These are phyloP conservation scores for Ceraclea dissimilis DNA, from an alignment of 2,888 invertebrate genomes.

Conservation along the genomic window DNA sequence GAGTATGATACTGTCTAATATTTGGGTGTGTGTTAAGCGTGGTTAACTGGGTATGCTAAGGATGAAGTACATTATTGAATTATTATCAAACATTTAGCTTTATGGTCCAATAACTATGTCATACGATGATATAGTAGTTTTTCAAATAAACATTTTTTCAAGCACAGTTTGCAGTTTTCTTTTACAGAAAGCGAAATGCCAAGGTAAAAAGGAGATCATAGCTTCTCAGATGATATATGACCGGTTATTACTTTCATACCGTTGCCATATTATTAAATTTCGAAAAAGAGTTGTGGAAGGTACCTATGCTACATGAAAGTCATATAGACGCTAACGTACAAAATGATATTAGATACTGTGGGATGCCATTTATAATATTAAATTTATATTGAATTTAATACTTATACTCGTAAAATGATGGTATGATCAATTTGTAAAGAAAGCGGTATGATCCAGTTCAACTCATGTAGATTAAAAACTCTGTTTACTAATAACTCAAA, in stretches of 20 bases:
- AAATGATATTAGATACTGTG: not conserved
- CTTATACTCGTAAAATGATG: too few relatives aligned
- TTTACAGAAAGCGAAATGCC: not conserved
- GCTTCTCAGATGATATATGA: constrained; percentile 23
- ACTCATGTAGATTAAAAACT: too few relatives aligned
- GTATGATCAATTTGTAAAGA: too few relatives aligned
- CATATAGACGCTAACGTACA: too few relatives aligned
- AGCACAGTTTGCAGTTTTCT: constrained; percentile 24
- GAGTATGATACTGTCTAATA: too few relatives aligned
- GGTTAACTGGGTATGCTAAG: too few relatives aligned
- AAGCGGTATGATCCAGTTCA: too few relatives aligned
- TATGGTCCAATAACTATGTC: constrained; percentile 12
- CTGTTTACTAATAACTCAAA: too few relatives aligned
- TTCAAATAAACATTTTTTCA: constrained; percentile 25
- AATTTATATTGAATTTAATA: not conserved
- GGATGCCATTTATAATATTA: not conserved
- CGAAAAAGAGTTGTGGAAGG: not conserved
- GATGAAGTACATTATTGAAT: not conserved
- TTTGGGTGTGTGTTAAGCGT: too few relatives aligned
- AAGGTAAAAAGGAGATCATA: constrained; percentile 12
- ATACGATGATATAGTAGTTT: constrained; percentile 25
- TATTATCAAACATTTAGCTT: not conserved
- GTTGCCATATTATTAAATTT: constrained; percentile 4
- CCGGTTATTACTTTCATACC: constrained; percentile 23
- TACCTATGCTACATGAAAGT: not conserved